phyloP scores from a whole-genome alignment of 1,140 invertebrate genomes.

The Battus philenor region DNA sequence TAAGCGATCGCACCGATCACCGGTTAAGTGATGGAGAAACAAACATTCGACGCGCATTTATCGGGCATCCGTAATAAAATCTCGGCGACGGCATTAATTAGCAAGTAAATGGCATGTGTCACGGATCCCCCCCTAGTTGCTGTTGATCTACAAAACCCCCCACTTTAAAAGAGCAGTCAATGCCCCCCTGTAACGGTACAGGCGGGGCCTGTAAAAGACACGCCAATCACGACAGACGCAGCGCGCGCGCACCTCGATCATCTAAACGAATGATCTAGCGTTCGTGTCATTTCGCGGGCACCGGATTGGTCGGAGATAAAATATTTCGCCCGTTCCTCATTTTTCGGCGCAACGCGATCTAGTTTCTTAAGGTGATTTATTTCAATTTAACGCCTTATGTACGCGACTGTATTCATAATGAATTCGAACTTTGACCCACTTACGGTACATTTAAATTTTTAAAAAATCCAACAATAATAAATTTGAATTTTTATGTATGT shows the following conservation, averaged over 20 bases:
- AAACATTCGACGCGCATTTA: conserved; percentile 7
- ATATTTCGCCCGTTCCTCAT: conserved; percentile 35
- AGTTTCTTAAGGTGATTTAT: conserved; percentile 39
- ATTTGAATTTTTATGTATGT: conserved; percentile 18
- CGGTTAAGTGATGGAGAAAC: conserved; percentile 8
- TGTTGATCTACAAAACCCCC: conserved; percentile 58
- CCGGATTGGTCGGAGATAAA: conserved; percentile 59
- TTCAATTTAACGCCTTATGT: conserved; percentile 27
- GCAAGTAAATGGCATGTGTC: conserved; percentile 53
- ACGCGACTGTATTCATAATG: conserved; percentile 22
- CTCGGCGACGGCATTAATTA: conserved; percentile 48
- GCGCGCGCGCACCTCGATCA: conserved; percentile 40
- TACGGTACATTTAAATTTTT: conserved; percentile 24
- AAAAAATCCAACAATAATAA: conserved; percentile 19
- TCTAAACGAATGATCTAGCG: conserved; percentile 69
- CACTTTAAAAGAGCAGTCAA: conserved; percentile 53
- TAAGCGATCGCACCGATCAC: conserved; percentile 4
- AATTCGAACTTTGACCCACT: conserved; percentile 43
- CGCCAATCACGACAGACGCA: conserved; percentile 55
- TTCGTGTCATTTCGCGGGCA: conserved; percentile 62
- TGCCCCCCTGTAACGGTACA: conserved; percentile 69
- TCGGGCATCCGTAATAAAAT: conserved; percentile 12
- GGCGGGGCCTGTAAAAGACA: conserved; percentile 51
- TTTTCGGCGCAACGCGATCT: conserved; percentile 46
- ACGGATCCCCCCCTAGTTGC: conserved; percentile 43